Percentiles rank a stretch among this genome's conserved stretches.
Conservation (phyloP, 1,140 invertebrate species). For the Reticulitermes speratus region DNA sequence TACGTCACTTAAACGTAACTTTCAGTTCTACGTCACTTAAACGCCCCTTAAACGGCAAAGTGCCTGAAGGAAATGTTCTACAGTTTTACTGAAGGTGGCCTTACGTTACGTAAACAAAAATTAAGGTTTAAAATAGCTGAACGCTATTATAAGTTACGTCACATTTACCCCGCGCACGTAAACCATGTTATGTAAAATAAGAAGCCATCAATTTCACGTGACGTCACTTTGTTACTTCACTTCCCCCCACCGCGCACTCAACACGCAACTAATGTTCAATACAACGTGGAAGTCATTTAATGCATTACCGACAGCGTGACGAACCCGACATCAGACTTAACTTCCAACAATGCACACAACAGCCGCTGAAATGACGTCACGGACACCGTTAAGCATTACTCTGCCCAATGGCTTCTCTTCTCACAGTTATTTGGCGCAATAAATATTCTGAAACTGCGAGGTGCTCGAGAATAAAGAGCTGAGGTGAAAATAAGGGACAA, state of each 20-base stretch:
- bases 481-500: too few species aligned
- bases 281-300: background rate
- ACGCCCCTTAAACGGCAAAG: too few species aligned
- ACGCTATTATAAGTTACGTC: background rate
- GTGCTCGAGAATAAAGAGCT: too few species aligned
- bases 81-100: background rate
- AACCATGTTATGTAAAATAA: background rate
- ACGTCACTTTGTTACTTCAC: background rate
- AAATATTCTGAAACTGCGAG: background rate
- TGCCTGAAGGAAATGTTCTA: background rate
- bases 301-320: background rate
- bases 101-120: background rate
- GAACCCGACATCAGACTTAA: background rate
- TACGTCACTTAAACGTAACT: too few species aligned
- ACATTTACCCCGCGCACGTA: background rate
- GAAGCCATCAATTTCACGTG: conserved; percentile 4
- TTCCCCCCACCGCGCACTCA: background rate
- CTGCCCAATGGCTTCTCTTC: background rate
- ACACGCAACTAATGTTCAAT: background rate
- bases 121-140: background rate
- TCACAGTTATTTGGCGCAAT: background rate
- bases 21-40: too few species aligned
- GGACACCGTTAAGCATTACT: background rate
- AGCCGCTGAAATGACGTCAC: background rate
- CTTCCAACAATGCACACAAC: background rate